phyloP scores from a whole-genome alignment of 2,113 vertebrate species.

The Dolichallabes microphthalmus region DNA sequence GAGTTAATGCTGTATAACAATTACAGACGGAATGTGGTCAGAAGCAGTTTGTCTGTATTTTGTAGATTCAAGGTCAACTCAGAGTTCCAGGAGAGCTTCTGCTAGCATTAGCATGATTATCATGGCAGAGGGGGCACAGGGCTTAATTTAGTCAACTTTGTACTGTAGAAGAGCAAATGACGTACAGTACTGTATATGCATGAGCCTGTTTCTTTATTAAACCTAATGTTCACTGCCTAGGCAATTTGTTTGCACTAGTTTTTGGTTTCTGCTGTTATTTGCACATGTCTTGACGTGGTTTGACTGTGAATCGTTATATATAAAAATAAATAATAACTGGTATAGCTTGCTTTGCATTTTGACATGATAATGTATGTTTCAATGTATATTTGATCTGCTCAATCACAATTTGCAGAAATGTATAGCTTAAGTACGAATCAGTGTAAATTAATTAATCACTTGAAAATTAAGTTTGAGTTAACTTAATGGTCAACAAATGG shows the following conservation, averaged over 20 bases:
- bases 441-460: neutral
- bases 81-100: slow-evolving; percentile 17
- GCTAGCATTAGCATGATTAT: neutral
- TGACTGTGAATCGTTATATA: slow-evolving; percentile 12
- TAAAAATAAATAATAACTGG: slow-evolving; percentile 25
- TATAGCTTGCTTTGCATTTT: slow-evolving; percentile 46
- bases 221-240: slow-evolving; percentile 23
- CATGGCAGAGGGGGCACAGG: slow-evolving; percentile 31
- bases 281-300: neutral
- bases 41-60: neutral
- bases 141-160: slow-evolving; percentile 46
- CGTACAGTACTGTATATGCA: slow-evolving; percentile 7
- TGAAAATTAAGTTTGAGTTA: neutral
- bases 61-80: slow-evolving; percentile 26
- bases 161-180: slow-evolving; percentile 19
- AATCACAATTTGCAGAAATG: neutral
- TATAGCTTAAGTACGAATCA: neutral
- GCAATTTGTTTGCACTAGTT: slow-evolving; percentile 13
- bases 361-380: slow-evolving; percentile 45
- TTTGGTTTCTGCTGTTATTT: neutral
- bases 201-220: slow-evolving; percentile 15
- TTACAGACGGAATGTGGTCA: neutral
- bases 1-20: neutral
- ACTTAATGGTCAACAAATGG: neutral
- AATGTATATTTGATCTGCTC: neutral